Base-by-base conservation (phyloP, 2,113 vertebrate genomes). In the Bucco capensis region DNA sequence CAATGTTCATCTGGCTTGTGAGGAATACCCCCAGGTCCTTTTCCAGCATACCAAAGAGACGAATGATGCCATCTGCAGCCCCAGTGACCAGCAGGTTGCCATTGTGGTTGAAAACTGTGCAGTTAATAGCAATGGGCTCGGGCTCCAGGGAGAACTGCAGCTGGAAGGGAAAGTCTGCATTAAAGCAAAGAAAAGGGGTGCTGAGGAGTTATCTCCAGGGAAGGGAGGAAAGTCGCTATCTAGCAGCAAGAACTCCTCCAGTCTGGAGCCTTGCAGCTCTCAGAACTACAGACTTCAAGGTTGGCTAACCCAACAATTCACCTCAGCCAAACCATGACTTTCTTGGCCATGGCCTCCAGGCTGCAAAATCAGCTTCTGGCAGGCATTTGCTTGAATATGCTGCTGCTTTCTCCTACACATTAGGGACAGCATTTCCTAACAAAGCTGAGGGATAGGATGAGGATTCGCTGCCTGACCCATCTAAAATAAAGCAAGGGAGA, bases 41-140 rank as follows among this genome's bases (percentile, higher is more conserved):
- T 37, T n/a, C 25, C 15, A 18, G 38, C 96, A 4, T 96, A 99
- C 99, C 99, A 38, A 99, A 99, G 73, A 99, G 98, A 53, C 99
- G 96, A 94, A 99, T 98, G 75, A 99, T 94, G 1, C 99, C 99
- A 13, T 99, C 99, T 1, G 99, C 99, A 6, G 99, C 99, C 51
- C 99, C 99, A 0, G 99, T 99, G 92, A 99, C 99, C 95, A 99
- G 97, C 93, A 99, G 97, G 97, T 99, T 99, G 25, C 99, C 99
- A 0, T 99, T 99, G 97, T 99, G 99, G 84, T 99, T 99, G 96
- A 99, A 99, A 38, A 99, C 98, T 1, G 98, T 99, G 96, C 99
- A 99, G 97, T 99, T 99, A 82, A 99, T 95, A 58, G 99, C 99
- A 47, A 99, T 98, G 19, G 99, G 98, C 33, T 98, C 98, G 2